phyloP scores from a whole-genome alignment of 2,888 invertebrate species.

The Andrena marginata region DNA sequence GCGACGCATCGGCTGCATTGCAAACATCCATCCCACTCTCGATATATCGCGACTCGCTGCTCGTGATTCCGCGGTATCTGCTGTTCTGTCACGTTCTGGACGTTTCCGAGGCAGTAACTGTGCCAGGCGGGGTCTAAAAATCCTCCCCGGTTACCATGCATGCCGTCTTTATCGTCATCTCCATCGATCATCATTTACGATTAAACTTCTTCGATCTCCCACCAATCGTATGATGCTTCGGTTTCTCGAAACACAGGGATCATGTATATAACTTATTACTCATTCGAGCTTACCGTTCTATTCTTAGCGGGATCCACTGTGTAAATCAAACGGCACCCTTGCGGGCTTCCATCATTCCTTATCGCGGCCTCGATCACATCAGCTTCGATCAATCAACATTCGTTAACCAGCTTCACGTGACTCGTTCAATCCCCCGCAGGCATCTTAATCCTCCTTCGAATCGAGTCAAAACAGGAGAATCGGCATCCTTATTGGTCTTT shows the following conservation, averaged over 20 bases:
- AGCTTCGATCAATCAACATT: slow-evolving; percentile 12
- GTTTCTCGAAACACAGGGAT: not conserved
- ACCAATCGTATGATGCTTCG: not conserved
- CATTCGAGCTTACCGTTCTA: not conserved
- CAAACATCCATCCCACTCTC: slow-evolving; percentile 14
- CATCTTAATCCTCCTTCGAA: not conserved
- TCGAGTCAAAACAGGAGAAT: not conserved
- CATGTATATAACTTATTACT: too few species aligned
- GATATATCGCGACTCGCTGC: not conserved
- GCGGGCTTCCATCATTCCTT: not conserved
- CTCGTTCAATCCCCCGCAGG: not conserved
- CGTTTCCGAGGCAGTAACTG: not conserved
- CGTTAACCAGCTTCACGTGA: slow-evolving; percentile 1
- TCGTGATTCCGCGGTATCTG: not conserved
- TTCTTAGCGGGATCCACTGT: not conserved
- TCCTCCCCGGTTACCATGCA: not conserved
- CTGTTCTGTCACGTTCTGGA: not conserved
- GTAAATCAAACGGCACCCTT: not conserved
- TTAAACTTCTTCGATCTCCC: not conserved
- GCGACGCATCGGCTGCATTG: slow-evolving; percentile 17
- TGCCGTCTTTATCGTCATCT: not conserved
- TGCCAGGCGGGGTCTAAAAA: not conserved
- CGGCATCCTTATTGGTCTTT: not conserved
- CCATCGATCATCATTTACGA: not conserved
- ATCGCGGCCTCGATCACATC: slow-evolving; percentile 8